Base-by-base conservation (phyloP, 23 tunicate species). In the Ciona savignyi region DNA sequence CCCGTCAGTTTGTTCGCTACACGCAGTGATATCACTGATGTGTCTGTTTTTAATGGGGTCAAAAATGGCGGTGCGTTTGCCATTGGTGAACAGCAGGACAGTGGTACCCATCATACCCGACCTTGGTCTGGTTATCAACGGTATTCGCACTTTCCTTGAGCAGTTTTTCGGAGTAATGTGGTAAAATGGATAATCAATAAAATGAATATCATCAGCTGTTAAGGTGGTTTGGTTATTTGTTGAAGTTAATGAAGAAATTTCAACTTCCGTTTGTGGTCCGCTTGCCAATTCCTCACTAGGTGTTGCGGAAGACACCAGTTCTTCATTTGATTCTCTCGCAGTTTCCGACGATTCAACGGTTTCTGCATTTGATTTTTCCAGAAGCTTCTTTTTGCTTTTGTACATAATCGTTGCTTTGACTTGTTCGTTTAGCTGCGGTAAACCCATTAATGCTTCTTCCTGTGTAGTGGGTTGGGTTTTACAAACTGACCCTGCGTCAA, bases 71-170 rank as follows among this genome's bases (percentile, higher is more conserved):
- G 97, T 90, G 70, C 66, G 77, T 65, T 85, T 49, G 1, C 97
- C 97, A 65, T 78, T 91, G 21, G 91, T 79, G 31, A 91, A 85
- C 1, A 91, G 72, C 49, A 91, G 33, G 51, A 84, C 1, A 19
- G 79, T 90, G 24, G 65, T 65, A 27, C 81, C 62, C 20, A 28
- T 29, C 97, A 91, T 91, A 34, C 97, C 97, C 1, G 86, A 80
- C 27, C 97, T 70, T 15, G 72, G 83, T 19, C 42, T 27, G 0
- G 56, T 48, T 24, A 66, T 76, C 27, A 91, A 75, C 2, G 97
- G 97, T 2, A 91, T 70, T 61, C 74, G 63, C 3, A 88, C 81
- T 1, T 72, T 62, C 60, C 62, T 71, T 23, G 34, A 42, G 1
- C 29, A 2, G 19, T 51, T 78, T n/a, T 26, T 60, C 9, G 56